Conservation (phyloP, 53 echinoderm and acorn worm genomes). For the Pentamera pediparva region DNA sequence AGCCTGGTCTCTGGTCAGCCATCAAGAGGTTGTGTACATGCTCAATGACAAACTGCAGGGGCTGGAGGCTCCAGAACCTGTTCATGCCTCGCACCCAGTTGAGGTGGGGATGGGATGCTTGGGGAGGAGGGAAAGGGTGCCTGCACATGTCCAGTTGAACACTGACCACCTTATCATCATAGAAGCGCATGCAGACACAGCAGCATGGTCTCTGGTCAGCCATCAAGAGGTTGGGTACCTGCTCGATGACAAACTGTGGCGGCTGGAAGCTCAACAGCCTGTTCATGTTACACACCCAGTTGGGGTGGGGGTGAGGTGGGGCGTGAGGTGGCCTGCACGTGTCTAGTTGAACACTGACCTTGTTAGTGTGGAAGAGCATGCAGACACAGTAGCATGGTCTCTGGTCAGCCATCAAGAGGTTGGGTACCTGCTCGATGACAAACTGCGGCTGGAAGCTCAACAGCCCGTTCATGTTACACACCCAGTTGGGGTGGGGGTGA, state of each 20-base stretch:
- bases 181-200: conserved; percentile 76
- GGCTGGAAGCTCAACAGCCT: conserved; percentile 88
- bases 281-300: conserved; percentile 76
- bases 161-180: conserved; percentile 73
- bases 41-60: conserved; percentile 85
- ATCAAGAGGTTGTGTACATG: conserved; percentile 76
- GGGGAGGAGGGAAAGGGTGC: too few relatives aligned
- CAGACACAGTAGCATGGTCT: conserved; percentile 80
- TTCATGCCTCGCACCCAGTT: conserved; percentile 86
- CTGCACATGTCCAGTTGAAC: too few relatives aligned
- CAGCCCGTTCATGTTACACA: conserved; percentile 71
- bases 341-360: too few relatives aligned
- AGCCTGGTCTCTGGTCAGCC: conserved; percentile 85
- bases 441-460: conserved; percentile 87
- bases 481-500: too few relatives aligned
- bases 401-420: conserved; percentile 69
- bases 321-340: too few relatives aligned
- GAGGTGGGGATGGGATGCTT: too few relatives aligned
- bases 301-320: too few relatives aligned
- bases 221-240: conserved; percentile 64
- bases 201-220: conserved; percentile 77
- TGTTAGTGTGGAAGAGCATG: conserved; percentile 70
- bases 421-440: conserved; percentile 72
- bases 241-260: conserved; percentile 73
- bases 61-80: conserved; percentile 93